Conservation (phyloP, 2,888 invertebrate species). For the Anthrax anthrax region DNA sequence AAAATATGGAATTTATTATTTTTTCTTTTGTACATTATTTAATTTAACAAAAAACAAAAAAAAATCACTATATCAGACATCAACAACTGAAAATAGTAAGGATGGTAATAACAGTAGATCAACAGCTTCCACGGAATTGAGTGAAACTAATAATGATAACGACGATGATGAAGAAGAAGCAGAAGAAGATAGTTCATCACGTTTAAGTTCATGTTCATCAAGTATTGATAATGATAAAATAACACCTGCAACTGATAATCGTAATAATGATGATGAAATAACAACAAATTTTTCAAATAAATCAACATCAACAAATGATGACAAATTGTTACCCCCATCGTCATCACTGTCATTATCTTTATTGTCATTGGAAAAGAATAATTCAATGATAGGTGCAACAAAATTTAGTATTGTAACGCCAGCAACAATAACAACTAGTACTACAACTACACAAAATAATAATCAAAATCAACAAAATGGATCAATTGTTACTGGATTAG, state of each 20-base stretch:
- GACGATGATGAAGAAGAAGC: no score
- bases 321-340: not conserved
- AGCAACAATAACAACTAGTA: not conserved
- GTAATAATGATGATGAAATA: not conserved
- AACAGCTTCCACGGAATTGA: not conserved
- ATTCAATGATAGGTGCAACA: not conserved
- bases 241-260: constrained; percentile 1
- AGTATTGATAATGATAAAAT: constrained; percentile 2
- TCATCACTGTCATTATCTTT: not conserved
- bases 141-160: constrained; percentile 7
- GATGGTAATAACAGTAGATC: not conserved
- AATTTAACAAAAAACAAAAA: no score
- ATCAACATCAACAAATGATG: not conserved
- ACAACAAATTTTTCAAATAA: not conserved
- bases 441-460: not conserved
- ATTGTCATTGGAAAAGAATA: not conserved
- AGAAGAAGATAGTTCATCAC: constrained; percentile 7
- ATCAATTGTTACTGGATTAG: not conserved
- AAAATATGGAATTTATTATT: no score
- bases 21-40: no score
- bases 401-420: not conserved
- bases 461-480: no score
- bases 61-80: no score
- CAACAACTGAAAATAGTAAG: constrained; percentile 4
- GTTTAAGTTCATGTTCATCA: constrained; percentile 7